Evolutionary conservation across 2,113 vertebrate genomes (phyloP), one percentile per base, ranked within the genome.

Genomic region (Paratilapia polleni): DNA sequence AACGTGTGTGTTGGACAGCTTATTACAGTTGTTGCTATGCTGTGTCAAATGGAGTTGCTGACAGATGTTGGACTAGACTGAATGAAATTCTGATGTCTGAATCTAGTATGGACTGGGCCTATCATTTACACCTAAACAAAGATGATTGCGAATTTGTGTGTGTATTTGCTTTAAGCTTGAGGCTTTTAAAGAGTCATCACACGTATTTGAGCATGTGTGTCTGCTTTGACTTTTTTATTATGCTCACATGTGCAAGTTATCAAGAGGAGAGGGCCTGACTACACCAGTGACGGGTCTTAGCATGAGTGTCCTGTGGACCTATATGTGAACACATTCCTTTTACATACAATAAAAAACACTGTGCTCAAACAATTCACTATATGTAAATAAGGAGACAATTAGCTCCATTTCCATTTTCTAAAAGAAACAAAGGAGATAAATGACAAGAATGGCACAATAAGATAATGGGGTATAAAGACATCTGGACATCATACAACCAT

Each of bases 121-220:
- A 83, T 87, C 61, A 20, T 86, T 89, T 83, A 78, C 83, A 81
- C 66, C 78, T 41, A 91, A 89, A 81, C 87, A 83, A 62, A 78
- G 86, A 88, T 89, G 86, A 91, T 87, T 80, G 60, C 6, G 49
- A 54, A 66, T 78, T 74, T 89, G 3, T 49, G 78, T 86, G 90
- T 92, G 63, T 87, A 82, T 91, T 88, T 92, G 77, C 83, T 90
- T 87, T 82, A 56, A 80, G 74, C 70, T 31, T 3, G 60, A 77
- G 83, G 63, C 81, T 80, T 86, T 92, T 89, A 88, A 92, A 91
- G 86, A 87, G 78, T 74, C 85, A 86, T 92, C 89, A 78, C 26
- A n/a, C 43, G 74, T 56, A 17, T 87, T 83, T 52, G 49, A 60
- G 61, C 5, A n/a, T 70, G 56, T 63, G 76, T 85, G 88, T 88